These are phyloP conservation scores for Phrynosoma platyrhinos DNA, from an alignment of 2,113 vertebrate species.

Conservation along the genomic window DNA sequence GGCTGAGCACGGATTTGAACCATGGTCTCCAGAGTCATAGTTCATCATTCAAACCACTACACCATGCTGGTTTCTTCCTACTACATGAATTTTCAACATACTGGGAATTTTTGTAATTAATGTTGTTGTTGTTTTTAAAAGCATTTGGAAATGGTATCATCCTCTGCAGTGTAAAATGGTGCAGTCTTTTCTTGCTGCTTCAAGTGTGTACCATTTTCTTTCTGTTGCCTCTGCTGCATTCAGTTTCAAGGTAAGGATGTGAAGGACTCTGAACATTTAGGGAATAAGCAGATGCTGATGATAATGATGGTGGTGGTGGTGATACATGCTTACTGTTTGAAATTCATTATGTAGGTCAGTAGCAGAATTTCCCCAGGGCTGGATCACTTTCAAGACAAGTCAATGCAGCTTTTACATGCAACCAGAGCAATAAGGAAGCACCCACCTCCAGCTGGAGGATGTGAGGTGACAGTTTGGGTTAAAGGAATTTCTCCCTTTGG, in stretches of 20 bases:
- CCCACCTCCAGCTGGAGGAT: neutral
- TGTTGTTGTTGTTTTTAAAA: neutral
- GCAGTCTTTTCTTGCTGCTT: neutral
- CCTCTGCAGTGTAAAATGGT: neutral
- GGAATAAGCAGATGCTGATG: neutral
- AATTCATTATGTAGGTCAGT: neutral
- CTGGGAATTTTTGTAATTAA: neutral
- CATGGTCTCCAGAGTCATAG: no score
- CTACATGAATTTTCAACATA: neutral
- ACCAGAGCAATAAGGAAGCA: neutral
- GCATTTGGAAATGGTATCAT: neutral
- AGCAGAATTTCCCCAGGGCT: neutral
- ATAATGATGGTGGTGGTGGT: no score
- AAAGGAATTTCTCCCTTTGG: slow-evolving; percentile 12
- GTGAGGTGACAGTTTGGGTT: neutral
- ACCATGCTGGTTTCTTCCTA: neutral
- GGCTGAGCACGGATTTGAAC: no score
- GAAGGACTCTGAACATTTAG: neutral
- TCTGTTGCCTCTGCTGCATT: neutral
- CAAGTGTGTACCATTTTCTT: neutral
- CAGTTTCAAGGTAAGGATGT: neutral
- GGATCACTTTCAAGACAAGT: neutral
- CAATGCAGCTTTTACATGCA: neutral
- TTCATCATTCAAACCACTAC: no score
- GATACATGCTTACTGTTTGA: no score